Base-by-base conservation (phyloP, 2,888 invertebrate genomes). In the Morpho helenor region DNA sequence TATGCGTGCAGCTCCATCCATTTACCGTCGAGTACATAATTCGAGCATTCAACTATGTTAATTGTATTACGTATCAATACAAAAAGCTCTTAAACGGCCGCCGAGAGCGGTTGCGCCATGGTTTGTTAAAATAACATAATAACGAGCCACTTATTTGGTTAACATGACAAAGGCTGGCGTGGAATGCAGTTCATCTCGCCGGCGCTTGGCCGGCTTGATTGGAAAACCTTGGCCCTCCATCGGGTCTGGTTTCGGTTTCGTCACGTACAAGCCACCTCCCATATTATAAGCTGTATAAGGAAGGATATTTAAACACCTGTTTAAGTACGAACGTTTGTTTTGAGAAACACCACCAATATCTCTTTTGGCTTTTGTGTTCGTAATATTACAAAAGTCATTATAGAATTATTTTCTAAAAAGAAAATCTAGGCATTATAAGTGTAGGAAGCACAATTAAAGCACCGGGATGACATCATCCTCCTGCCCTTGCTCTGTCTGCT, bases 101-200 rank as follows among this genome's bases (percentile, higher is more conserved):
- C 65, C 61, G 64, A 61, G 59, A 64, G 63, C 66, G 68, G 71
- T 73, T 72, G 70, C 72, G 75, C 71, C 75, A 82, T 77, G 86
- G 75, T 76, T 84, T 79, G 82, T 88, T 88, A 87, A 88, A 87
- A 87, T 88, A 85, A 80, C 86, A 82, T 84, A 81, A 85, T 87
- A 87, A 84, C 82, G 82, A 84, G 76, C 70, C 74, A 74, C 72
- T 73, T 84, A 82, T 86, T 85, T 86, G 82, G 79, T 87, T 88
- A 82, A 80, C 87, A 86, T 86, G 82, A 88, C 88, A 88, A 87
- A 81, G 82, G 75, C 73, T 73, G 70, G 67, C 64, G 67, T 65
- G 84, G 87, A 85, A 87, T 87, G 85, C 73, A 67, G 80, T 83
- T 77, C 80, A 79, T 81, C 79, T 80, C 72, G 72, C 74, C 79